Base-by-base conservation (phyloP, 2,888 invertebrate genomes). In the Phalangium opilio region DNA sequence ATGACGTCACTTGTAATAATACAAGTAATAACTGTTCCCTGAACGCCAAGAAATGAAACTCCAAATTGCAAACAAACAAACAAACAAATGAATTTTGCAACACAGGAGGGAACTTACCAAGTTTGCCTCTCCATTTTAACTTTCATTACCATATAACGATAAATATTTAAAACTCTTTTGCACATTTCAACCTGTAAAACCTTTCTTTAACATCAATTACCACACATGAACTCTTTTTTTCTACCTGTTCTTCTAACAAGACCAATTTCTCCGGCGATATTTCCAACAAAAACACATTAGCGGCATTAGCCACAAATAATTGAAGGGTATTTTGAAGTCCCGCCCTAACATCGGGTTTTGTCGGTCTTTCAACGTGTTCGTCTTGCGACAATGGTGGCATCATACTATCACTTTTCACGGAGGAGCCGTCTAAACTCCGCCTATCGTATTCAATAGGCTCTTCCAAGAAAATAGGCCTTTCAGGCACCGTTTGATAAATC, bases 81-180 rank as follows among this genome's bases (percentile, higher is more conserved):
- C n/a, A n/a, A n/a, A n/a, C n/a, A n/a, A n/a, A n/a, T n/a, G n/a
- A n/a, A n/a, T n/a, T n/a, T n/a, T n/a, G n/a, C n/a, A n/a, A n/a
- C n/a, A n/a, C n/a, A n/a, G n/a, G n/a, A n/a, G n/a, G n/a, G n/a
- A n/a, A n/a, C 62, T 70, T 67, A 85, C 93, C 93, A 95, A 12
- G 93, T 90, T 61, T 76, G 76, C 55, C 81, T 81, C 62, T 91
- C 87, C 81, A 95, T 83, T 57, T 81, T 77, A 1, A 87, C 84
- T 63, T 91, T 89, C 90, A 93, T 93, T 33, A 95, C 93, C 78
- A 93, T 87, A 62, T 85, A 89, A 56, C 93, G 74, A 71, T 93
- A 95, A 58, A 93, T 90, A 66, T 91, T 95, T 49, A 95, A 73
- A 51, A 95, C 90, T 55, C 90, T 76, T 68, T 93, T 93, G 70